phyloP scores from a whole-genome alignment of 2,888 invertebrate genomes.

The Scrobipalpa atriplicella region DNA sequence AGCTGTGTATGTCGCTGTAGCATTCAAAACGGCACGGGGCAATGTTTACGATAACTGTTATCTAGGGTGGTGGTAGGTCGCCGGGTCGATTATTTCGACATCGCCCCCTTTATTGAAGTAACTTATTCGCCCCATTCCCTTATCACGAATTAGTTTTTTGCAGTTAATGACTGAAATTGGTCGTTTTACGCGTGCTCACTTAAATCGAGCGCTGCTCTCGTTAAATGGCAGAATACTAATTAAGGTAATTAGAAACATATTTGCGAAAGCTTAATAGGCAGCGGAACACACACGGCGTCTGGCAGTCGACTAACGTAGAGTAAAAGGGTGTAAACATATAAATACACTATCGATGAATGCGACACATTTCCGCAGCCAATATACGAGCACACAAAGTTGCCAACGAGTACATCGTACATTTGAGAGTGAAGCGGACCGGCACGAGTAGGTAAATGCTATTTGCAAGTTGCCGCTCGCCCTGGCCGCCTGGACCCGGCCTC shows the following conservation, averaged over 20 bases:
- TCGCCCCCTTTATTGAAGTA: conserved; percentile 66
- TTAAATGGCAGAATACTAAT: conserved; percentile 74
- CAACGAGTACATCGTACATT: conserved; percentile 54
- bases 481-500: conserved; percentile 53
- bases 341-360: conserved; percentile 38
- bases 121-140: conserved; percentile 57
- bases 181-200: conserved; percentile 70
- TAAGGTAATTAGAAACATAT: conserved; percentile 74
- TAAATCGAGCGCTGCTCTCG: conserved; percentile 61
- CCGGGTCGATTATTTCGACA: conserved; percentile 60
- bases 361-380: conserved; percentile 45
- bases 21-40: conserved; percentile 8
- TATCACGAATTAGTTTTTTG: conserved; percentile 74
- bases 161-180: conserved; percentile 72
- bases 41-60: conserved; percentile 61
- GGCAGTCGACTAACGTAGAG: conserved; percentile 31
- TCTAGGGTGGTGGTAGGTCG: conserved; percentile 52
- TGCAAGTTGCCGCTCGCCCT: conserved; percentile 66
- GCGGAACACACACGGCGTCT: conserved; percentile 42
- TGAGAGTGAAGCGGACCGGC: conserved; percentile 54
- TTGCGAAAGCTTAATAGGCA: conserved; percentile 56
- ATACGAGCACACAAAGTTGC: conserved; percentile 49
- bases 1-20: conserved; percentile 4
- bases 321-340: conserved; percentile 28
- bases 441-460: conserved; percentile 69